These are phyloP conservation scores for Drosophila nikananu DNA, from an alignment of 1,140 invertebrate genomes.

Conservation along the genomic window DNA sequence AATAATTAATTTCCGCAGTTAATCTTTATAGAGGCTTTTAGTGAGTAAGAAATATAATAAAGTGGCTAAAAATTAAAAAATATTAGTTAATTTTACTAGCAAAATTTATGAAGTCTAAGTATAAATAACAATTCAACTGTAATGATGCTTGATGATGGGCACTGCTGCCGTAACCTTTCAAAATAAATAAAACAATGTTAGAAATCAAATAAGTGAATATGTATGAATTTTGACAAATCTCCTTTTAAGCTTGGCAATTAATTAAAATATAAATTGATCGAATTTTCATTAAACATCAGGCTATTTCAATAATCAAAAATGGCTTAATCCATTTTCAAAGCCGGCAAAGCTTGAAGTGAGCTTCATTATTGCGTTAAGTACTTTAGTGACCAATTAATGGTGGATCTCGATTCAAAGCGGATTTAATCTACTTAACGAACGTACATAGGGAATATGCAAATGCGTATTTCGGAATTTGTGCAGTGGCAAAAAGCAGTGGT, in stretches of 20 bases:
- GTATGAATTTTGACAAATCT: background rate
- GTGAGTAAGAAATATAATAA: background rate
- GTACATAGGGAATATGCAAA: constrained; percentile 24
- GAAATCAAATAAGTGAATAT: background rate
- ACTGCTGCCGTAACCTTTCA: too few species aligned
- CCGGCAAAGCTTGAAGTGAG: constrained; percentile 9
- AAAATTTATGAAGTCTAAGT: background rate
- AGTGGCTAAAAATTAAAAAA: background rate
- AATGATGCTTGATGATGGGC: too few species aligned
- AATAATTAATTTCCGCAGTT: background rate
- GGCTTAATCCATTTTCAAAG: background rate
- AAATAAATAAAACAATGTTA: background rate
- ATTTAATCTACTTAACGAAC: constrained; percentile 25
- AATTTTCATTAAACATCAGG: background rate
- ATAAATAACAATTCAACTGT: too few species aligned
- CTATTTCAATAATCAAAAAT: constrained; percentile 26
- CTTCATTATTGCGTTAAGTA: constrained; percentile 31
- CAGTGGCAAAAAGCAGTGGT: constrained; percentile 25
- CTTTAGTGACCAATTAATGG: constrained; percentile 39
- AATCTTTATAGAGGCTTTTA: background rate
- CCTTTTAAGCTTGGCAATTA: background rate
- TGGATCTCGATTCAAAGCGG: constrained; percentile 4
- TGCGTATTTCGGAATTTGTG: constrained; percentile 31
- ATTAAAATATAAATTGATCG: constrained; percentile 7
- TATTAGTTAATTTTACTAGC: background rate